Evolutionary conservation across 2,113 vertebrate genomes (phyloP).

Genomic region (Atrichornis clamosus): DNA sequence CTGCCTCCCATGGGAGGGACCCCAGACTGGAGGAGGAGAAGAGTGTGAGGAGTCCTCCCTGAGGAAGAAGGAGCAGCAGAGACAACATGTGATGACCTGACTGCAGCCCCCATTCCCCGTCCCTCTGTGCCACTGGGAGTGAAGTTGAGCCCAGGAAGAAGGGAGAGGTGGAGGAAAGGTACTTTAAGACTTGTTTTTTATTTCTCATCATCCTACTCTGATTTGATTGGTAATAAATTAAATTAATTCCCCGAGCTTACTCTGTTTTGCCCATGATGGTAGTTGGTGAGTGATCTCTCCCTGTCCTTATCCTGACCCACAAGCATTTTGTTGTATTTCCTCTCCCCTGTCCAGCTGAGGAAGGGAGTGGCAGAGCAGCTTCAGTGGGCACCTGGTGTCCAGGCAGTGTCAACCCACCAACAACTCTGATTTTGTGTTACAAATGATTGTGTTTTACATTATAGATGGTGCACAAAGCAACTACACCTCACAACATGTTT

Average conservation of each 20-base stretch:
- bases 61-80: neutral
- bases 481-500: neutral
- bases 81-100: neutral
- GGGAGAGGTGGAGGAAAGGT: neutral
- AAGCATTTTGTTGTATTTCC: neutral
- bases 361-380: neutral
- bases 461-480: neutral
- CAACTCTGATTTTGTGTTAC: neutral
- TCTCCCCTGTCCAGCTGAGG: neutral
- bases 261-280: neutral
- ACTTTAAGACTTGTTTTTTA: neutral
- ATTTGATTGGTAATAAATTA: neutral
- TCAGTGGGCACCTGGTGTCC: neutral
- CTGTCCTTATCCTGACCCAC: neutral
- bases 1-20: neutral
- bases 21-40: neutral
- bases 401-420: neutral
- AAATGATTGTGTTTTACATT: neutral
- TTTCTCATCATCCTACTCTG: neutral
- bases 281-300: neutral
- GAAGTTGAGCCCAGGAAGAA: neutral
- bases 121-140: neutral
- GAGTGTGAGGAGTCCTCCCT: fast-evolving
- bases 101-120: neutral
- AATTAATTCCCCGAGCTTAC: neutral